A percentile compares a stretch with the other conserved stretches of the same genome.
Evolutionary conservation across 2,797 vertebrate genomes (phyloP).

Genomic region (Thunnus albacares): DNA sequence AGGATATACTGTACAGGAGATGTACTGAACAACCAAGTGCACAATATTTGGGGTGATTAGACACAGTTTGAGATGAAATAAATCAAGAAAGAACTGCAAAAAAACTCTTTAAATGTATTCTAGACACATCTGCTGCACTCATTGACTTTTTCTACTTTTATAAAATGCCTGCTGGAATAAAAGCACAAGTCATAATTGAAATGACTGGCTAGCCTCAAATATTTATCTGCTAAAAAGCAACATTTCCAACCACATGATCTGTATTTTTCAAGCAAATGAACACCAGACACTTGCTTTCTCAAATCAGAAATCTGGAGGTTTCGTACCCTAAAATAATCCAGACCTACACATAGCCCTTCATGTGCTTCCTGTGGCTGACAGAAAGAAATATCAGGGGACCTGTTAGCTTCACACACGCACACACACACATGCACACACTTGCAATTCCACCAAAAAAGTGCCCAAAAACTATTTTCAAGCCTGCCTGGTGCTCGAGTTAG

Average conservation of each 20-base stretch:
- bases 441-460: conserved; percentile 6
- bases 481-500: conserved; percentile 15
- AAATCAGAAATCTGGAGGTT: conserved; percentile 18
- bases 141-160: conserved; percentile 3
- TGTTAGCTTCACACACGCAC: conserved; percentile 19
- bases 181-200: not conserved
- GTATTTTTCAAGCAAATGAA: conserved; percentile 28
- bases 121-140: conserved; percentile 27
- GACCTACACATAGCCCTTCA: conserved; percentile 43
- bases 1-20: conserved; percentile 16
- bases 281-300: conserved; percentile 15
- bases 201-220: conserved; percentile 23
- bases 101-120: conserved; percentile 21
- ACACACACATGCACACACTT: conserved; percentile 1
- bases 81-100: not conserved
- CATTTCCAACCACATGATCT: conserved; percentile 20
- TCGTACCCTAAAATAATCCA: conserved; percentile 29
- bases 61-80: conserved; percentile 7
- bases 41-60: not conserved
- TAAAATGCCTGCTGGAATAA: conserved; percentile 10
- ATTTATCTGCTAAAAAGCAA: conserved; percentile 19
- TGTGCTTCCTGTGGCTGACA: conserved; percentile 46
- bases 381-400: conserved; percentile 45
- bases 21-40: conserved; percentile 12
- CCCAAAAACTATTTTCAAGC: conserved; percentile 1